phyloP scores from a whole-genome alignment of 2,113 vertebrate species.

The Aegithalos caudatus region DNA sequence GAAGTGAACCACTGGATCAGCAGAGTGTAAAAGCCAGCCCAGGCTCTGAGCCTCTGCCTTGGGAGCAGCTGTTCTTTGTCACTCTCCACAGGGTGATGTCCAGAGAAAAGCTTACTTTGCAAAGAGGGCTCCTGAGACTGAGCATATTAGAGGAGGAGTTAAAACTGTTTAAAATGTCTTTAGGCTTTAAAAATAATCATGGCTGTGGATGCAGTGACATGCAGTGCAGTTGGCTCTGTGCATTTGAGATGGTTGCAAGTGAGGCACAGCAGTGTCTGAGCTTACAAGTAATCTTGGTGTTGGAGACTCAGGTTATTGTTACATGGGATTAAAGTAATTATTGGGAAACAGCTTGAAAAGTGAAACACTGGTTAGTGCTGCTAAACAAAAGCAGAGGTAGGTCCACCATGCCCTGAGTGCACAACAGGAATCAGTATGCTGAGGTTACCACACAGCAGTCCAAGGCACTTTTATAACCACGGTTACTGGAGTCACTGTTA shows the following conservation, averaged over 20 bases:
- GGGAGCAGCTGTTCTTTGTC: slow-evolving; percentile 33
- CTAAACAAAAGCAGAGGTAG: neutral
- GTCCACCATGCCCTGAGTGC: neutral
- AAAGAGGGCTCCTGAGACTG: neutral
- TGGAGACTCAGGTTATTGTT: neutral
- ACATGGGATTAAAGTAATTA: neutral
- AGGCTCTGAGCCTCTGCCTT: neutral
- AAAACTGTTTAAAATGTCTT: neutral
- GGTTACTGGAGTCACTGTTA: neutral
- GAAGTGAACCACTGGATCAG: neutral
- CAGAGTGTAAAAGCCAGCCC: neutral
- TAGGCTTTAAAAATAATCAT: neutral
- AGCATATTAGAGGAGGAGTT: neutral
- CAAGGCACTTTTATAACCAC: neutral
- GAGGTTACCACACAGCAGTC: neutral
- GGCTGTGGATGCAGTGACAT: neutral
- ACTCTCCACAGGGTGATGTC: neutral
- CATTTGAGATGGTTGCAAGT: neutral
- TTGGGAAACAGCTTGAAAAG: neutral
- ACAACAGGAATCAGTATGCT: neutral
- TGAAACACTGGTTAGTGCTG: neutral
- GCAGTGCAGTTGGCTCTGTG: neutral
- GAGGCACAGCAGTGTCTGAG: neutral
- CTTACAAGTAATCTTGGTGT: neutral
- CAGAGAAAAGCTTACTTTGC: slow-evolving; percentile 7